These are phyloP conservation scores for Rhingia campestris DNA, from an alignment of 2,888 invertebrate species.

Conservation along the genomic window DNA sequence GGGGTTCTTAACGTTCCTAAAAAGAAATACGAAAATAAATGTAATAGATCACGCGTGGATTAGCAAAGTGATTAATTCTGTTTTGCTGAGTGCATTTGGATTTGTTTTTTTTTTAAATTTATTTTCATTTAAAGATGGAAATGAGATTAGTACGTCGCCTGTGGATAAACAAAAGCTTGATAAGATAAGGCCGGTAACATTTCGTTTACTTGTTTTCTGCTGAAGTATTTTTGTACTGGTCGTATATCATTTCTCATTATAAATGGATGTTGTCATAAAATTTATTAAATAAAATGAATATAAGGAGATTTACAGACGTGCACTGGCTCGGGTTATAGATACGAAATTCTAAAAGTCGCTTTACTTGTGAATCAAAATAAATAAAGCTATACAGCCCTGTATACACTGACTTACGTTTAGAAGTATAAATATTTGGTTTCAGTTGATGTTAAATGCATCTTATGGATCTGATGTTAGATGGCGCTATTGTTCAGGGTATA, in stretches of 20 bases:
- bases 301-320: too few relatives aligned
- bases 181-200: conserved; percentile 32
- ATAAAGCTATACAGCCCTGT: too few relatives aligned
- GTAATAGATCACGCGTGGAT: conserved; percentile 1
- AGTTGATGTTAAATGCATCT: too few relatives aligned
- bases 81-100: conserved; percentile 23
- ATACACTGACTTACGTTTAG: too few relatives aligned
- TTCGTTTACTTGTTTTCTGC: not conserved
- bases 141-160: conserved; percentile 28
- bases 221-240: not conserved
- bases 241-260: conserved; percentile 4
- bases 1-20: conserved; percentile 85
- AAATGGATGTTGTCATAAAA: not conserved
- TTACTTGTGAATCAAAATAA: too few relatives aligned
- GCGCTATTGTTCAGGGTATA: too few relatives aligned
- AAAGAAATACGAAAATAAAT: conserved; percentile 41
- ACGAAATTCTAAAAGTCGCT: too few relatives aligned
- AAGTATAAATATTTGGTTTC: too few relatives aligned
- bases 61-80: conserved; percentile 40
- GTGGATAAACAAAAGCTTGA: conserved; percentile 10
- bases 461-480: too few relatives aligned
- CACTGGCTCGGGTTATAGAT: too few relatives aligned
- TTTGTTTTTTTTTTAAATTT: conserved; percentile 1
- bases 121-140: conserved; percentile 24
- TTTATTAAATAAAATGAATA: too few relatives aligned